A percentile compares a stretch with the other conserved stretches of the same genome.
These are phyloP conservation scores for Lepidocolaptes lacrymiger DNA, from an alignment of 2,797 vertebrate genomes.

Conservation along the genomic window DNA sequence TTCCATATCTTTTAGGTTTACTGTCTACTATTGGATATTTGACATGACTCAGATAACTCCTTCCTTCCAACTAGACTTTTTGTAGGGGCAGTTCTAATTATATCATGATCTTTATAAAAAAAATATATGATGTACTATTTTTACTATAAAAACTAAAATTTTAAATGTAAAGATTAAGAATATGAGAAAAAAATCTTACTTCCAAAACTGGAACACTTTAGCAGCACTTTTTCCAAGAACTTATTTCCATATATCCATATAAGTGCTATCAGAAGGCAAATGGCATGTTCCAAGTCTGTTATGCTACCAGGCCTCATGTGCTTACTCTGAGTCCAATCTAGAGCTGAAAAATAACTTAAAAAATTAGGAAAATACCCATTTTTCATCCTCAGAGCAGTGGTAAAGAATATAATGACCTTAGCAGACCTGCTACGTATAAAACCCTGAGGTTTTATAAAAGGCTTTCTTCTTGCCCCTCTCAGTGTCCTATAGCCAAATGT, in stretches of 20 bases:
- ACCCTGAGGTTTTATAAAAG: neutral
- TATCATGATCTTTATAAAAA: neutral
- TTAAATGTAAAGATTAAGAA: neutral
- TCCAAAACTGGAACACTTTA: neutral
- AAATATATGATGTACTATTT: neutral
- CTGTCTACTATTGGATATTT: neutral
- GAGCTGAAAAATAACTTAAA: neutral
- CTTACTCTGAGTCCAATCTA: neutral
- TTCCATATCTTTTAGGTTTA: neutral
- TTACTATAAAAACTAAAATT: neutral
- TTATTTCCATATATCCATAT: no score
- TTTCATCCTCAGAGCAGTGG: neutral
- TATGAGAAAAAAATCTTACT: neutral
- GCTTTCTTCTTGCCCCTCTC: neutral
- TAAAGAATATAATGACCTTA: neutral
- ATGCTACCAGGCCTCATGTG: neutral
- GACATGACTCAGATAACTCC: neutral
- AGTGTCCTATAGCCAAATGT: neutral
- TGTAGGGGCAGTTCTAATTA: neutral
- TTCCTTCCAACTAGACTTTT: neutral
- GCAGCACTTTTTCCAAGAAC: neutral
- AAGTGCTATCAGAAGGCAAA: neutral
- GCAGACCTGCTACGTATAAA: neutral
- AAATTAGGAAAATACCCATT: neutral
- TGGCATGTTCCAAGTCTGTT: neutral